A percentile compares a stretch with the other conserved stretches of the same genome.
phyloP scores from a whole-genome alignment of 2,113 vertebrate species.

The Chaetorhynchus papuensis region DNA sequence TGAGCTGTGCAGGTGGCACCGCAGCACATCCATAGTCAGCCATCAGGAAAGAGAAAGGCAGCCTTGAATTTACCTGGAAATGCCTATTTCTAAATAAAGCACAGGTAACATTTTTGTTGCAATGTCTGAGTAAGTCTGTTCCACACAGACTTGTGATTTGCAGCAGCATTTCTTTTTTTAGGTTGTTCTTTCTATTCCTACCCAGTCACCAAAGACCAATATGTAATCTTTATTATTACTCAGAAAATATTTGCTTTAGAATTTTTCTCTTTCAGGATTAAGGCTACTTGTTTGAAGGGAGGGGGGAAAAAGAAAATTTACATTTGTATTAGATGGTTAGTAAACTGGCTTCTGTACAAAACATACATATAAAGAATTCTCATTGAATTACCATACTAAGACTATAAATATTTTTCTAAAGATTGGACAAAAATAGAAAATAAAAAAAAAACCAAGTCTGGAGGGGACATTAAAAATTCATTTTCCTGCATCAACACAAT shows the following conservation, averaged over 20 bases:
- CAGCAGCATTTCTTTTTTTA: background rate
- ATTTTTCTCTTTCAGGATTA: background rate
- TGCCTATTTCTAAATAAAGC: slow-evolving; percentile 6
- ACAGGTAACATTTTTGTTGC: background rate
- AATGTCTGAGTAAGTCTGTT: background rate
- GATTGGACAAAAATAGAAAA: background rate
- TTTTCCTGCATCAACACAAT: background rate
- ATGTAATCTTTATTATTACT: background rate
- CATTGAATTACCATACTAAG: background rate
- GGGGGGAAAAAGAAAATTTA: background rate
- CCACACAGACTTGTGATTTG: background rate
- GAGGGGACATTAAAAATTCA: background rate
- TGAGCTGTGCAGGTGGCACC: background rate
- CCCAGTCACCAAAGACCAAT: background rate
- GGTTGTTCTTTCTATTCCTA: background rate
- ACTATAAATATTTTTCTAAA: background rate
- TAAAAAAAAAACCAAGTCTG: background rate
- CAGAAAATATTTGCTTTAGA: background rate
- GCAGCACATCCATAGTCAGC: background rate
- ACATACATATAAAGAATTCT: background rate
- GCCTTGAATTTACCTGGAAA: background rate
- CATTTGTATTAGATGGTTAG: background rate
- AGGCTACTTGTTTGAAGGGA: background rate
- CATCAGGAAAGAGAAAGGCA: background rate
- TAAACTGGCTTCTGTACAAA: background rate